Conservation (phyloP, 2,888 invertebrate species). For the Cheilosia scutellata region DNA sequence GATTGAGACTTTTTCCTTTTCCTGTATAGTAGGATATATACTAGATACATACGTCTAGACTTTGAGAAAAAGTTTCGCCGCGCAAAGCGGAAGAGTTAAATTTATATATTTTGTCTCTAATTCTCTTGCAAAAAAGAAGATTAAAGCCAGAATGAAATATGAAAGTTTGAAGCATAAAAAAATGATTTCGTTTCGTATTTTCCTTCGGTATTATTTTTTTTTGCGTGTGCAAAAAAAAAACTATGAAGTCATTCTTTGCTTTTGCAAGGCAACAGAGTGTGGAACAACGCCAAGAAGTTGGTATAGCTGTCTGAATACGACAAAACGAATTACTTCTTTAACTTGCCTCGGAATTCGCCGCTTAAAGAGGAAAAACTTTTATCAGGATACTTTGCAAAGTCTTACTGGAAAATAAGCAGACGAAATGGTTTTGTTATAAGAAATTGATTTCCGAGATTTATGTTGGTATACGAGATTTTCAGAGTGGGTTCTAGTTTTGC, state of each 20-base stretch:
- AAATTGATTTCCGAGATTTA: no score
- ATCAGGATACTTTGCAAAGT: slow-evolving; percentile 5
- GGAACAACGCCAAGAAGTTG: slow-evolving; percentile 54
- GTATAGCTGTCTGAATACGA: slow-evolving; percentile 29
- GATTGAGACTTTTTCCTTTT: slow-evolving; percentile 18
- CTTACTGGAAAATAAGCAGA: background rate
- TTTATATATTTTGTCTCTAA: slow-evolving; percentile 60
- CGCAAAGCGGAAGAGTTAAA: slow-evolving; percentile 65
- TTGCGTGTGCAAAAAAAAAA: slow-evolving; percentile 7
- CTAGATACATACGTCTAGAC: slow-evolving; percentile 53
- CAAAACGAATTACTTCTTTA: slow-evolving; percentile 50
- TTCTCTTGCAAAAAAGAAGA: slow-evolving; percentile 13
- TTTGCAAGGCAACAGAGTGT: slow-evolving; percentile 54
- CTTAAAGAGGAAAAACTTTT: slow-evolving; percentile 40
- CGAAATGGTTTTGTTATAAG: background rate
- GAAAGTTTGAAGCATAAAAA: slow-evolving; percentile 66
- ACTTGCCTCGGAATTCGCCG: slow-evolving; percentile 25
- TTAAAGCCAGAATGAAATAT: slow-evolving; percentile 53
- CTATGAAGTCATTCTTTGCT: slow-evolving; percentile 60
- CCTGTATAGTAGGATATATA: background rate
- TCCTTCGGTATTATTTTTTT: slow-evolving; percentile 7
- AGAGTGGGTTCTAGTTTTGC: no score
- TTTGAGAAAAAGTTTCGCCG: slow-evolving; percentile 53
- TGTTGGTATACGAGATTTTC: no score
- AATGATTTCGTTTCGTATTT: slow-evolving; percentile 48